Conservation (phyloP, 92 coral and sea anemone genomes). For the Pocillopora grandis region DNA sequence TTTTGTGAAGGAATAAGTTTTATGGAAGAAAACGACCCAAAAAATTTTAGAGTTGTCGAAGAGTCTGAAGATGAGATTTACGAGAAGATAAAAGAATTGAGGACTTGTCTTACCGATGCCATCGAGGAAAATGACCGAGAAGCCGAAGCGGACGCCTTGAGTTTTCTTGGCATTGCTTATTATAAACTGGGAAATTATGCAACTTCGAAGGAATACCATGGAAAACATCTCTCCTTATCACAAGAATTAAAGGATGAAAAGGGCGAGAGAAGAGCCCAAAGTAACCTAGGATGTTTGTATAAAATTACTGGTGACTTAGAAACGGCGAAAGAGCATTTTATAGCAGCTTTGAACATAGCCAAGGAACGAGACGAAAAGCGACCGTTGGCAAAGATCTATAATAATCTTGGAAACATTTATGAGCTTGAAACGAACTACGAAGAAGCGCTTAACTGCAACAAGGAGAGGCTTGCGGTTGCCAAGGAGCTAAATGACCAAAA, state of each 20-base stretch:
- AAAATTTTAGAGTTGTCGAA: constrained; percentile 83
- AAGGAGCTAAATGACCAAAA: constrained; percentile 74
- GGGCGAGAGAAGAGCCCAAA: constrained; percentile 85
- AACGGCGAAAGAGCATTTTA: constrained; percentile 66
- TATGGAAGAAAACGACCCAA: constrained; percentile 94
- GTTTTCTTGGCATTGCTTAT: constrained; percentile 86
- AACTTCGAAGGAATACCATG: constrained; percentile 79
- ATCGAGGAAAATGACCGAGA: constrained; percentile 72
- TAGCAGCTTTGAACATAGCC: constrained; percentile 61
- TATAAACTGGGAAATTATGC: constrained; percentile 81
- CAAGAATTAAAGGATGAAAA: constrained; percentile 69
- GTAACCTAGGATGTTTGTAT: constrained; percentile 86
- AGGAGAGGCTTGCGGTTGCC: constrained; percentile 69
- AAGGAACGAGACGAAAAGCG: constrained; percentile 64
- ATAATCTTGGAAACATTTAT: constrained; percentile 78
- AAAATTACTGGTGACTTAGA: constrained; percentile 73
- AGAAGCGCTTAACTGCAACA: constrained; percentile 76
- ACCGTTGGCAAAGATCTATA: constrained; percentile 73
- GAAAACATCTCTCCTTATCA: constrained; percentile 76
- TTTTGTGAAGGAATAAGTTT: not conserved
- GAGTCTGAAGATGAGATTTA: constrained; percentile 79
- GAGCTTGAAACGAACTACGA: constrained; percentile 64
- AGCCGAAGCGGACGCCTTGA: constrained; percentile 77
- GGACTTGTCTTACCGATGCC: constrained; percentile 65
- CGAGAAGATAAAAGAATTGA: constrained; percentile 75